A percentile compares a stretch with the other conserved stretches of the same genome.
These are phyloP conservation scores for Cichladusa arquata DNA, from an alignment of 2,113 vertebrate species.

Conservation along the genomic window DNA sequence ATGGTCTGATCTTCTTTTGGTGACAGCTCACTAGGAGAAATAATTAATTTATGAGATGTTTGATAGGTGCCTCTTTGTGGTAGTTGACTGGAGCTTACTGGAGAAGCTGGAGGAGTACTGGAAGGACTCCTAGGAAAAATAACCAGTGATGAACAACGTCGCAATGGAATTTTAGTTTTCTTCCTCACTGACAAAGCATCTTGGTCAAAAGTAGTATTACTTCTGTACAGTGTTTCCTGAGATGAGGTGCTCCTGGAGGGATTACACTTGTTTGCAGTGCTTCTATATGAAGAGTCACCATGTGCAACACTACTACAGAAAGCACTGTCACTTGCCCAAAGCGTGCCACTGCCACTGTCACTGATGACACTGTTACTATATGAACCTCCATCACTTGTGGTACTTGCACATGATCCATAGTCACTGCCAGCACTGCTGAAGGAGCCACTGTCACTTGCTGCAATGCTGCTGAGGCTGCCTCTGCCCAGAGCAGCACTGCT, in stretches of 20 bases:
- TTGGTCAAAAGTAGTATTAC: slow-evolving; percentile 77
- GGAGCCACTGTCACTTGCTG: slow-evolving; percentile 68
- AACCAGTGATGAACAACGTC: slow-evolving; percentile 92
- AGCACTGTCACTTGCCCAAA: slow-evolving; percentile 35
- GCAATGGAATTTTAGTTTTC: slow-evolving; percentile 80
- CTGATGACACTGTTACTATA: slow-evolving; percentile 79
- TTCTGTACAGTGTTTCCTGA: slow-evolving; percentile 77
- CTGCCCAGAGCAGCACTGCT: not conserved
- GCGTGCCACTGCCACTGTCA: slow-evolving; percentile 62
- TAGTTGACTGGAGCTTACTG: slow-evolving; percentile 72
- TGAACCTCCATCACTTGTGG: slow-evolving; percentile 81
- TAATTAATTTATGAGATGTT: slow-evolving; percentile 76
- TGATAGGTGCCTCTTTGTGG: slow-evolving; percentile 73
- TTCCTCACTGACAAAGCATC: slow-evolving; percentile 67
- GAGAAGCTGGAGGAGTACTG: slow-evolving; percentile 86
- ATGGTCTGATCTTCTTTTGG: slow-evolving; percentile 66
- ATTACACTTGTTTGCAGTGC: not conserved
- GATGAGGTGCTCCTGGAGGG: slow-evolving; percentile 73
- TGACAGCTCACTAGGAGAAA: slow-evolving; percentile 72
- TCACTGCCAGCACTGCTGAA: slow-evolving; percentile 74
- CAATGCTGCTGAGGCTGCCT: slow-evolving; percentile 46
- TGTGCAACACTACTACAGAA: slow-evolving; percentile 2
- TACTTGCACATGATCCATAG: slow-evolving; percentile 71
- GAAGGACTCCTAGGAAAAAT: slow-evolving; percentile 92
- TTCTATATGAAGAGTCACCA: not conserved